Conservation (phyloP, 2,113 vertebrate genomes). For the Crypturellus undulatus region DNA sequence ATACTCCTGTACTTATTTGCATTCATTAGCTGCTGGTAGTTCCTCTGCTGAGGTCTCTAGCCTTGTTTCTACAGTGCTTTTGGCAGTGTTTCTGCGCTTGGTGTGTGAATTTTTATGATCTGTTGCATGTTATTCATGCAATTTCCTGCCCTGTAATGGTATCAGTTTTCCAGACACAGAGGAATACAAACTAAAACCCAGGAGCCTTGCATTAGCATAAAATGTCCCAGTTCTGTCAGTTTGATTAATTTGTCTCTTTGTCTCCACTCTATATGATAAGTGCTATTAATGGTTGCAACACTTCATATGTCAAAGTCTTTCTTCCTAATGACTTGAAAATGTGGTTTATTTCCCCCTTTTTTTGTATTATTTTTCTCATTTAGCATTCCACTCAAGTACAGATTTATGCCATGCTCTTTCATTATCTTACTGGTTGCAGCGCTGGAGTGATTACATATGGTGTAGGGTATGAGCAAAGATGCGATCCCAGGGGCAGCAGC, state of each 20-base stretch:
- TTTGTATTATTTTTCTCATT: conserved; percentile 86
- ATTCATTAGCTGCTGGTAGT: conserved; percentile 78
- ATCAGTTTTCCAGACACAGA: conserved; percentile 84
- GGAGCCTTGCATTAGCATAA: conserved; percentile 85
- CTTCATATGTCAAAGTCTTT: conserved; percentile 88
- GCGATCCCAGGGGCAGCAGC: conserved; percentile 90
- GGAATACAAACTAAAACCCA: conserved; percentile 82
- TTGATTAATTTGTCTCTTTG: conserved; percentile 93
- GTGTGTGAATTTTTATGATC: conserved; percentile 84
- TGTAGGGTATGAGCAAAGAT: conserved; percentile 88
- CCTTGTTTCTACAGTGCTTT: conserved; percentile 81
- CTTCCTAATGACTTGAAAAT: conserved; percentile 88
- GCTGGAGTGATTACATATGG: conserved; percentile 93
- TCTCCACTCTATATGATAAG: conserved; percentile 88
- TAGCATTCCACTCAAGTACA: conserved; percentile 83
- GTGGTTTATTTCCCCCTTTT: conserved; percentile 84
- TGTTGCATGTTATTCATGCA: conserved; percentile 85
- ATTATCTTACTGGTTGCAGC: conserved; percentile 88
- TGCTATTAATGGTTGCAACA: conserved; percentile 88
- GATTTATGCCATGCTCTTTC: conserved; percentile 87
- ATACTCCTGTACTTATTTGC: conserved; percentile 79
- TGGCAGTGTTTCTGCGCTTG: conserved; percentile 78
- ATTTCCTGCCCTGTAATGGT: conserved; percentile 89
- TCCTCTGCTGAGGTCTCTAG: conserved; percentile 79
- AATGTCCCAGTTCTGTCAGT: conserved; percentile 89